Evolutionary conservation across 1,140 invertebrate genomes (phyloP), one percentile per base, ranked within the genome.

Genomic region (Saccostrea echinata): DNA sequence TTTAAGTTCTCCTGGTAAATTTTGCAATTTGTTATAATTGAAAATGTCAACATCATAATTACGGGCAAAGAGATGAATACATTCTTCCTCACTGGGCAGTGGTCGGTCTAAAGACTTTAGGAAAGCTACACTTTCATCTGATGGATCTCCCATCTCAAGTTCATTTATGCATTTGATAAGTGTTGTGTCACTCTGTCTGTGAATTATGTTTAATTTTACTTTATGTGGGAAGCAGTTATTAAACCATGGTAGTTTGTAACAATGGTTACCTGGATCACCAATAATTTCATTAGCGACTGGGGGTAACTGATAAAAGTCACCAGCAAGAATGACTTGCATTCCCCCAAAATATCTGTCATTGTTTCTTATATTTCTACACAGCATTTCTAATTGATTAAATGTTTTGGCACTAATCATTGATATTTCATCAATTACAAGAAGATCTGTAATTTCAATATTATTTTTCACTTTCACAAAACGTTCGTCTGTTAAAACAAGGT

Each of bases 401-500:
- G 76, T 30, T 82, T 64, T 55, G 24, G 30, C 85, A 82, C 53
- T 82, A 24, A 86, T 9, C 71, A 88, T 88, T 43, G 83, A 85
- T n/a, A 85, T 53, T 64, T 85, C 84, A 61, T 88, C 87, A 81
- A 88, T 88, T 35, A 88, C 81, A 12, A 88, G 21, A 18, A 80
- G 16, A 51, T 88, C 84, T 16, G n/a, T 30, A 0, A 3, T 51
- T 64, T 43, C 24, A 51, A 85, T 85, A 35, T 85, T 88, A 30
- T 52, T 2, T 81, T 85, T 85, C 1, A 53, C 53, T 24, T 12
- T 33, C 0, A 27, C 4, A 51, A 81, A 88, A 24, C 84, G 64
- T 85, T 85, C 87, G 81, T 88, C 51, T 13, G 51, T 81, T 51
- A 43, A 8, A 11, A 88, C 52, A 4, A 81, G 84, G 57, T 85